A percentile compares a stretch with the other conserved stretches of the same genome.
Evolutionary conservation across 1,140 invertebrate species (phyloP).

Genomic region (Euwallacea similis): DNA sequence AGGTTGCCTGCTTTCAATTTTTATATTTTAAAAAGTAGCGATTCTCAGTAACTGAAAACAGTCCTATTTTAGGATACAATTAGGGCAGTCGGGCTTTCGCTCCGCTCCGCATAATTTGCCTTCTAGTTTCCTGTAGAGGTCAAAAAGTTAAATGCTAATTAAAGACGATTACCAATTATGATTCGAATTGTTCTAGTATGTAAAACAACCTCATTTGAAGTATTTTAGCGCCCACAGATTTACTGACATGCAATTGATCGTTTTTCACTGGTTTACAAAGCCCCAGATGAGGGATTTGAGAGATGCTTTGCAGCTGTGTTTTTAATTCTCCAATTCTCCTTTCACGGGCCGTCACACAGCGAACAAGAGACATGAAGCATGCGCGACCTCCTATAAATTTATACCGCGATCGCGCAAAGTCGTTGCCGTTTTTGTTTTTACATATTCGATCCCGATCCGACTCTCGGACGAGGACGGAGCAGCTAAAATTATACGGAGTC

Average conservation of each 20-base stretch:
- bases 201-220: background rate
- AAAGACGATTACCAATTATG: background rate
- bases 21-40: too few relatives aligned
- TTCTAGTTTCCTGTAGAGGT: background rate
- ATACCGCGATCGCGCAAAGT: slow-evolving; percentile 36
- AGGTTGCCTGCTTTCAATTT: background rate
- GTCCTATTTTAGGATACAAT: background rate
- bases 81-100: too few relatives aligned
- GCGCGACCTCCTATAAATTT: slow-evolving; percentile 47
- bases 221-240: slow-evolving; percentile 25
- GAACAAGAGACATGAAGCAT: slow-evolving; percentile 32
- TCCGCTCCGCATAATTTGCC: too few relatives aligned
- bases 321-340: slow-evolving; percentile 43
- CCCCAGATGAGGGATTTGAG: slow-evolving; percentile 14
- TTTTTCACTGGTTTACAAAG: slow-evolving; percentile 18
- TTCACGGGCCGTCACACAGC: slow-evolving; percentile 45
- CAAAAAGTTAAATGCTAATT: background rate
- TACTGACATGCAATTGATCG: slow-evolving; percentile 20
- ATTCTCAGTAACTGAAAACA: too few relatives aligned
- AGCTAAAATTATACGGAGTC: slow-evolving; percentile 2
- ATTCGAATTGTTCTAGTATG: too few relatives aligned
- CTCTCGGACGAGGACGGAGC: background rate
- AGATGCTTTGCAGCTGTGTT: slow-evolving; percentile 35
- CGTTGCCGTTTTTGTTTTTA: slow-evolving; percentile 9
- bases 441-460: slow-evolving; percentile 19